A percentile compares a stretch with the other conserved stretches of the same genome.
phyloP scores from a whole-genome alignment of 2,797 vertebrate genomes.

The Heterohyrax brucei region DNA sequence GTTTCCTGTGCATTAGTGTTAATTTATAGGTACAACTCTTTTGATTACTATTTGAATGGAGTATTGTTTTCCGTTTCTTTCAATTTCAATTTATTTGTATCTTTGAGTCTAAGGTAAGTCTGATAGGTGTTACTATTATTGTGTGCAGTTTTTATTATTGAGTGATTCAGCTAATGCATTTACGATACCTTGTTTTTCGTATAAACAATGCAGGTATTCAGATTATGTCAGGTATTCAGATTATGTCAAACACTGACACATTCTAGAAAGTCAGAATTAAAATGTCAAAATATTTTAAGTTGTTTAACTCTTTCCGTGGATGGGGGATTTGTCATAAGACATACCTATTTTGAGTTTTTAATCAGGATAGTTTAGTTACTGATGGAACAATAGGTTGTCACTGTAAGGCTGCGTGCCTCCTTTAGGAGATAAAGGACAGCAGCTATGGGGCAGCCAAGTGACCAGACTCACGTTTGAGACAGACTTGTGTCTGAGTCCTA shows the following conservation, averaged over 20 bases:
- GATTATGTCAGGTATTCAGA: neutral
- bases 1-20: too few relatives aligned
- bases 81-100: neutral
- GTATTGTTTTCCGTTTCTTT: neutral
- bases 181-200: neutral
- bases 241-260: neutral
- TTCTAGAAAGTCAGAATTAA: constrained; percentile 36
- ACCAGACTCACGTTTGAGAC: neutral
- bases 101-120: neutral
- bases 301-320: constrained; percentile 33
- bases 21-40: neutral
- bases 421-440: constrained; percentile 1
- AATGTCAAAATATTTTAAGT: constrained; percentile 34
- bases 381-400: constrained; percentile 3
- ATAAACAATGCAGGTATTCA: constrained; percentile 31
- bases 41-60: neutral
- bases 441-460: neutral
- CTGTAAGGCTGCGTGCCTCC: neutral
- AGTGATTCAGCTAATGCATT: constrained; percentile 1
- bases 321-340: constrained; percentile 7
- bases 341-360: neutral
- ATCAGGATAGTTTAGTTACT: constrained; percentile 21
- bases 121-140: neutral
- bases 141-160: neutral
- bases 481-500: constrained; percentile 12